Evolutionary conservation across 2,888 invertebrate genomes (phyloP).

Genomic region (Hirudinaria manillensis): DNA sequence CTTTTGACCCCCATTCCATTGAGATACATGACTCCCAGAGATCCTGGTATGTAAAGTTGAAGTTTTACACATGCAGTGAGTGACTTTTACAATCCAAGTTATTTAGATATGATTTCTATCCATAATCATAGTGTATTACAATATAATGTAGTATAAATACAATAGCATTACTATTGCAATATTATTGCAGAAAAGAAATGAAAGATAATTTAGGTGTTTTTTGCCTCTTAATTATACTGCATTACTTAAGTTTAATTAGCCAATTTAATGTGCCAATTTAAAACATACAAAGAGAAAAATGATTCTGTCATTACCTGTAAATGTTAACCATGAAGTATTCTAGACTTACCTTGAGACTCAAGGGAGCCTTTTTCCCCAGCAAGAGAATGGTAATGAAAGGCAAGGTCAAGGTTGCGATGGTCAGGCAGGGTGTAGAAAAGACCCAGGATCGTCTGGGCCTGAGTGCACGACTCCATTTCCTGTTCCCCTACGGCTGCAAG

Average conservation of each 20-base stretch:
- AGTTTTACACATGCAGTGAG: no score
- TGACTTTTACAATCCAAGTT: neutral
- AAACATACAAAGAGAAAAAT: neutral
- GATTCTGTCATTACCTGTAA: neutral
- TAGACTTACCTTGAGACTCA: conserved; percentile 52
- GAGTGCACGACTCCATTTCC: conserved; percentile 47
- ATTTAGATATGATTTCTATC: neutral
- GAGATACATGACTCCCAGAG: conserved; percentile 53
- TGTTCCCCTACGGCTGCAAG: conserved; percentile 53
- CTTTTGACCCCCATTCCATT: conserved; percentile 49
- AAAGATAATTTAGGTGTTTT: neutral
- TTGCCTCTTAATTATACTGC: no score
- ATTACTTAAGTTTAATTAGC: no score
- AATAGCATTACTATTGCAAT: neutral
- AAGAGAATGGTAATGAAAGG: conserved; percentile 54
- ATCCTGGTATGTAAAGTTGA: conserved; percentile 44
- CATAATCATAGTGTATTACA: conserved; percentile 3
- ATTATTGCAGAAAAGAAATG: neutral
- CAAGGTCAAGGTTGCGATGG: conserved; percentile 46
- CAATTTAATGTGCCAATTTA: no score
- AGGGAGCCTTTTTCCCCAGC: conserved; percentile 54
- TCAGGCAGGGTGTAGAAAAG: conserved; percentile 50
- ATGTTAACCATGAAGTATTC: neutral
- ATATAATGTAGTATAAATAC: neutral
- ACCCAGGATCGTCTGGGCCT: conserved; percentile 52